Percentiles rank a stretch among this genome's conserved stretches.
Conservation (phyloP, 2,888 invertebrate genomes). For the Aporophyla nigra region DNA sequence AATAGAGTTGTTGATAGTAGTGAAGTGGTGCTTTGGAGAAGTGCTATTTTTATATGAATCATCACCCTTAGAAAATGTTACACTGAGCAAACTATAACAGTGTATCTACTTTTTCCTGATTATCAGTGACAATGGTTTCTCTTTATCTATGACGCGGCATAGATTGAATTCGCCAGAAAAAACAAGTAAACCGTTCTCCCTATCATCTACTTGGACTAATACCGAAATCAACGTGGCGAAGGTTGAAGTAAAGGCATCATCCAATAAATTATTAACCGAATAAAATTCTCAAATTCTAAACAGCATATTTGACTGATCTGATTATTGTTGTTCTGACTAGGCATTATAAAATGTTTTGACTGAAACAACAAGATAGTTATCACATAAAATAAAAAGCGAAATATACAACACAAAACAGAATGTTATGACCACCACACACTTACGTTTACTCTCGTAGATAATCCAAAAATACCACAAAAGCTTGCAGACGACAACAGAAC, state of each 20-base stretch:
- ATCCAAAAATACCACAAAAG: slow-evolving; percentile 61
- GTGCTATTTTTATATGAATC: background rate
- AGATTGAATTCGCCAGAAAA: background rate
- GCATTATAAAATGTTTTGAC: slow-evolving; percentile 14
- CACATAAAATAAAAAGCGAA: slow-evolving; percentile 41
- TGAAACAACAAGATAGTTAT: slow-evolving; percentile 11
- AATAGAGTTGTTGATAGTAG: background rate
- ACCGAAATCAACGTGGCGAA: background rate
- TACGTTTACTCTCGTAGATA: slow-evolving; percentile 52
- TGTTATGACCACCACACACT: slow-evolving; percentile 45
- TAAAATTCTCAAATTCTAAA: background rate
- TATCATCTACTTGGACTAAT: background rate
- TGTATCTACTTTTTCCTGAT: background rate
- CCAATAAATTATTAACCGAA: background rate
- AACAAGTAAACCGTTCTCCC: background rate
- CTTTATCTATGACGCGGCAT: background rate
- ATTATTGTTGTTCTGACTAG: background rate
- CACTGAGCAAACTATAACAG: background rate
- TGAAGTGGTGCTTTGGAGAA: background rate
- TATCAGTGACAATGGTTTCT: background rate
- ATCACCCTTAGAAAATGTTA: background rate
- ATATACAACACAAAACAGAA: slow-evolving; percentile 25
- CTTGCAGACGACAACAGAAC: slow-evolving; percentile 28
- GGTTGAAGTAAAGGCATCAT: background rate
- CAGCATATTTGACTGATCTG: background rate